Percentiles rank a stretch among this genome's conserved stretches.
Evolutionary conservation across 2,113 vertebrate genomes (phyloP).

Genomic region (Neodontobutis hainanensis): DNA sequence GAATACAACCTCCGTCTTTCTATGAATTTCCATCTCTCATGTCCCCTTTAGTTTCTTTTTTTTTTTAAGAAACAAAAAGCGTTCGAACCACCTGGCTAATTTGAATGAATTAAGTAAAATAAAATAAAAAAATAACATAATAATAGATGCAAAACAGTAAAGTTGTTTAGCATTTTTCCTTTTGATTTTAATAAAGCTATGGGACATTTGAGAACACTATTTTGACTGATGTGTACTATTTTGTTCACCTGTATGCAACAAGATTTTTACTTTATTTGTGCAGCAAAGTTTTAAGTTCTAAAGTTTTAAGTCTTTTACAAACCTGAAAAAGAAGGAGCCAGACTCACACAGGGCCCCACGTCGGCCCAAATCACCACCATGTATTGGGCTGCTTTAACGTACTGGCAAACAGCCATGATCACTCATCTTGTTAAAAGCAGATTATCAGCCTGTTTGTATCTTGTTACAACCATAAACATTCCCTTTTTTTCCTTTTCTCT

Average conservation of each 20-base stretch:
- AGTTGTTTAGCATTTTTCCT: too few species aligned
- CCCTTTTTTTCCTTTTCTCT: constrained; percentile 46
- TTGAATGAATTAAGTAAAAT: too few species aligned
- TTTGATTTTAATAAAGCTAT: too few species aligned
- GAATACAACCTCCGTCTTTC: constrained; percentile 17
- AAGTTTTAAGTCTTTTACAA: constrained; percentile 52
- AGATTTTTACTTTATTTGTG: too few species aligned
- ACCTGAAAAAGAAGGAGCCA: constrained; percentile 65
- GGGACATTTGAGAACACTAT: too few species aligned
- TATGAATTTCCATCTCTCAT: constrained; percentile 16
- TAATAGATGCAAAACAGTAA: too few species aligned
- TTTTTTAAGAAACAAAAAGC: too few species aligned
- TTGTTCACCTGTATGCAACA: too few species aligned
- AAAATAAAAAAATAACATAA: too few species aligned
- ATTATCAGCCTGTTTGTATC: constrained; percentile 80
- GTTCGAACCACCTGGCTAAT: too few species aligned
- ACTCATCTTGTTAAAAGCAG: constrained; percentile 80
- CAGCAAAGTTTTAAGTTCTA: not conserved
- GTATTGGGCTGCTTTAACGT: constrained; percentile 73
- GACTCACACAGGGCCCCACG: constrained; percentile 41
- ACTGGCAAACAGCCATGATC: constrained; percentile 77
- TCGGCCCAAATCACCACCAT: constrained; percentile 77
- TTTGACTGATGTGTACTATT: too few species aligned
- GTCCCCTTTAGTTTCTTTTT: too few species aligned
- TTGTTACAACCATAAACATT: constrained; percentile 75